These are phyloP conservation scores for Limnephilus rhombicus DNA, from an alignment of 2,888 invertebrate species.

Conservation along the genomic window DNA sequence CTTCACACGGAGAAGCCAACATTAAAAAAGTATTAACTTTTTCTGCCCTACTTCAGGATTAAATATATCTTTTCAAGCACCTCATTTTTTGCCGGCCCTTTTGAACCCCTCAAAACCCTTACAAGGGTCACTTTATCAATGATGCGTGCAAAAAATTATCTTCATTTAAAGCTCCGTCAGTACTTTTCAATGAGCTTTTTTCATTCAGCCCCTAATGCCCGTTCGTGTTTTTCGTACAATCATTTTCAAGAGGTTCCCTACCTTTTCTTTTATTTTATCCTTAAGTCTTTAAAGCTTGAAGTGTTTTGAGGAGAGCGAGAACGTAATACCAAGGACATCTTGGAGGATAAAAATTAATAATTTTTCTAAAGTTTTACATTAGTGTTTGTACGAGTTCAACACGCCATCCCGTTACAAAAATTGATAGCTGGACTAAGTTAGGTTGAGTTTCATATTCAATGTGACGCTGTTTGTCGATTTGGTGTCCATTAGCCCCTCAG, in stretches of 20 bases:
- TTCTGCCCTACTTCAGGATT: neutral
- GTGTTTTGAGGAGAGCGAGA: neutral
- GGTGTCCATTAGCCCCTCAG: too few relatives aligned
- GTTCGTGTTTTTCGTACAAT: neutral
- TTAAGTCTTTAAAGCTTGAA: neutral
- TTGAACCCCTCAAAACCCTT: conserved; percentile 27
- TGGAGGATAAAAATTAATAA: too few relatives aligned
- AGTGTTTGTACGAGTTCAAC: too few relatives aligned
- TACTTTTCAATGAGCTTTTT: neutral
- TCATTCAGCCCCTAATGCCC: neutral
- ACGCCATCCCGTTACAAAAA: too few relatives aligned
- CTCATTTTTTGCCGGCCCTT: conserved; percentile 18
- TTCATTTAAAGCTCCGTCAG: neutral
- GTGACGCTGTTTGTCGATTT: too few relatives aligned
- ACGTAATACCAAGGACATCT: too few relatives aligned
- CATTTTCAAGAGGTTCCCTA: neutral
- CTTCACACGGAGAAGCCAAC: conserved; percentile 26
- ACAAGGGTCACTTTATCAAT: conserved; percentile 41
- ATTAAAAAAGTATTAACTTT: conserved; percentile 47
- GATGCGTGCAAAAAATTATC: conserved; percentile 20
- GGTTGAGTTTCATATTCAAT: too few relatives aligned
- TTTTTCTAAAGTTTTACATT: too few relatives aligned
- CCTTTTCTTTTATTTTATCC: neutral
- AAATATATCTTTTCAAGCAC: conserved; percentile 19
- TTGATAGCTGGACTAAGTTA: too few relatives aligned